Conservation (phyloP, 1,140 invertebrate genomes). For the Drosophila setifemur region DNA sequence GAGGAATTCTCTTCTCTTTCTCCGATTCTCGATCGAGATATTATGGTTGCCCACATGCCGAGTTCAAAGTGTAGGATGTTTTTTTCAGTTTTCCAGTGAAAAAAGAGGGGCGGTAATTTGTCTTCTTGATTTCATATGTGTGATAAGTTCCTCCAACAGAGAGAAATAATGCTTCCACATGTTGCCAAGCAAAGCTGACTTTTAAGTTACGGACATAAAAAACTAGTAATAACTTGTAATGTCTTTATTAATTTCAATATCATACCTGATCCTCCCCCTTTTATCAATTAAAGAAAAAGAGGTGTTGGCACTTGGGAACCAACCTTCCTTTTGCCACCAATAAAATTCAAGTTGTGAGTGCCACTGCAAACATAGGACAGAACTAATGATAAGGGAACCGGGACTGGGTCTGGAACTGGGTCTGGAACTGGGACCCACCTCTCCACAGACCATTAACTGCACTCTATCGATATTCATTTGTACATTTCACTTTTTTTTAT, state of each 20-base stretch:
- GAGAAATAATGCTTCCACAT: too few species aligned
- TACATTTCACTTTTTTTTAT: slow-evolving; percentile 56
- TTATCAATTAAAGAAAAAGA: too few species aligned
- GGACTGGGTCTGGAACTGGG: neutral
- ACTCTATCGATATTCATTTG: slow-evolving; percentile 49
- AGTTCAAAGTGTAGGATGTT: slow-evolving; percentile 23
- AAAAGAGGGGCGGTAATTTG: slow-evolving; percentile 45
- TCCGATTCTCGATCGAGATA: slow-evolving; percentile 31
- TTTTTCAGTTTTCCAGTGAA: too few species aligned
- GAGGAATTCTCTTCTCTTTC: too few species aligned
- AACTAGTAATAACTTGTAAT: too few species aligned
- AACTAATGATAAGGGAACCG: slow-evolving; percentile 6
- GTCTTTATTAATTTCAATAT: too few species aligned
- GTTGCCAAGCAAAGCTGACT: too few species aligned
- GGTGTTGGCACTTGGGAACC: too few species aligned
- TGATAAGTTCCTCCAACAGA: slow-evolving; percentile 8
- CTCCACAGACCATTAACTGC: slow-evolving; percentile 34
- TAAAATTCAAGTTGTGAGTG: neutral
- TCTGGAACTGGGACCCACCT: slow-evolving; percentile 2
- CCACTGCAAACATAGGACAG: neutral
- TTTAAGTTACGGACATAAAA: too few species aligned
- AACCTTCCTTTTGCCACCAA: too few species aligned
- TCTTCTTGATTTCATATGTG: slow-evolving; percentile 46
- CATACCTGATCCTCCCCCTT: too few species aligned
- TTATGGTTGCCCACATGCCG: slow-evolving; percentile 71